Conservation (phyloP, 1,140 invertebrate species). For the Aleiodes sp. region DNA sequence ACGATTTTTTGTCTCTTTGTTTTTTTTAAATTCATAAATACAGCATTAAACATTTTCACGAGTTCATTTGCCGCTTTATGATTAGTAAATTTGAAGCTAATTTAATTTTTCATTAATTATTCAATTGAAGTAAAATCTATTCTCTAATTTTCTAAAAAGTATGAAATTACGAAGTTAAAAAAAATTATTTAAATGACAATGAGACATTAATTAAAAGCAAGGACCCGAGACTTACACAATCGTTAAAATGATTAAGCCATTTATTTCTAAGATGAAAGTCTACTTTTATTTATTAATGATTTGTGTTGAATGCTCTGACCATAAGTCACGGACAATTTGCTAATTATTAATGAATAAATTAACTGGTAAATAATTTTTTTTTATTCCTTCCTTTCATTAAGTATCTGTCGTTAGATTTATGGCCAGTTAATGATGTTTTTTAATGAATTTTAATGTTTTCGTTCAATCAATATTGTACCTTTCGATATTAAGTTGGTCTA, state of each 20-base stretch:
- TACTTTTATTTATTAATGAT: background rate
- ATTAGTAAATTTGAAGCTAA: too few relatives aligned
- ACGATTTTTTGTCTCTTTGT: constrained; percentile 8
- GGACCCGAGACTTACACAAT: background rate
- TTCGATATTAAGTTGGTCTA: constrained; percentile 60
- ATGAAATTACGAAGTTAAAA: too few relatives aligned
- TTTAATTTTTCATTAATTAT: too few relatives aligned
- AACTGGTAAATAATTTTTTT: too few relatives aligned
- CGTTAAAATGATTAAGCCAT: background rate
- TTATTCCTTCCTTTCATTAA: too few relatives aligned
- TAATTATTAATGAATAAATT: too few relatives aligned
- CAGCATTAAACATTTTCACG: too few relatives aligned
- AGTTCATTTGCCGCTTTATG: too few relatives aligned
- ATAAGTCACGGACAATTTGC: constrained; percentile 9
- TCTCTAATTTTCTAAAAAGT: too few relatives aligned
- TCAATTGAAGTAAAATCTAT: too few relatives aligned
- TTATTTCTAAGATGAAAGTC: background rate
- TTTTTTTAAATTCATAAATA: background rate
- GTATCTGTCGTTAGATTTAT: background rate
- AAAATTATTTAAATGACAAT: background rate
- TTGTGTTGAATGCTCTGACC: background rate
- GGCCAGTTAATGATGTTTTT: background rate
- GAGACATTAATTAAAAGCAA: background rate
- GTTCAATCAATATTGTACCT: constrained; percentile 49
- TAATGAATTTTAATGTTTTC: background rate